Percentiles rank a stretch among this genome's conserved stretches.
These are phyloP conservation scores for Caenorhabditis zanzibari DNA, from an alignment of 2,888 invertebrate genomes.

Conservation along the genomic window DNA sequence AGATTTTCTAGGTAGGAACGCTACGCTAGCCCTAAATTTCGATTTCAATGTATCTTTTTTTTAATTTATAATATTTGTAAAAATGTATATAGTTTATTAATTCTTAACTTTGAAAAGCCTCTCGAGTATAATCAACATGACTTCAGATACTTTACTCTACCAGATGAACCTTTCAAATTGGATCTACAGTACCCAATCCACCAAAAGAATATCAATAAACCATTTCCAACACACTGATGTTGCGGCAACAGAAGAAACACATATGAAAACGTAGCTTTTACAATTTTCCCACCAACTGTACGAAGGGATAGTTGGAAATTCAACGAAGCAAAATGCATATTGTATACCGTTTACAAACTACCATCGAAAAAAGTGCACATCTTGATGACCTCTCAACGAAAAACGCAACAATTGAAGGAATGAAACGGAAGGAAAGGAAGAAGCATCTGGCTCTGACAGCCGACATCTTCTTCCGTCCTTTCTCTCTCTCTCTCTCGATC, in stretches of 20 bases:
- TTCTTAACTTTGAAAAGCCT: no score
- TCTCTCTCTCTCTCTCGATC: not conserved
- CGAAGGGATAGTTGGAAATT: not conserved
- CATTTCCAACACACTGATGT: not conserved
- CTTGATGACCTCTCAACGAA: slow-evolving; percentile 40
- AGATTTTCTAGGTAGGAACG: no score
- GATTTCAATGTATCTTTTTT: no score
- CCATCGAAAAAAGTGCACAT: slow-evolving; percentile 1
- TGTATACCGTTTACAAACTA: slow-evolving; percentile 2
- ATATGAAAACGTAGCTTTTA: not conserved
- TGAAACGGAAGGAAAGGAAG: slow-evolving; percentile 15
- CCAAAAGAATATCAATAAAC: slow-evolving; percentile 4
- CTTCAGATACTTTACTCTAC: no score
- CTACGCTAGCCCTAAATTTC: no score
- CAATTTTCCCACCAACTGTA: slow-evolving; percentile 8
- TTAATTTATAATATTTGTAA: no score
- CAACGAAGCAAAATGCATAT: not conserved
- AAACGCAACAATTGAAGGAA: slow-evolving; percentile 48
- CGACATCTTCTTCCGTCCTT: slow-evolving; percentile 15
- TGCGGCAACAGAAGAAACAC: not conserved
- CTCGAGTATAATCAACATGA: no score
- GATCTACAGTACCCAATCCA: no score
- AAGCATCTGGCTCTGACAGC: slow-evolving; percentile 61
- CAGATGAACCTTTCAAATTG: no score
- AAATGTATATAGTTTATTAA: no score